These are phyloP conservation scores for Pseudomyrmex gracilis DNA, from an alignment of 1,140 invertebrate species.

Conservation along the genomic window DNA sequence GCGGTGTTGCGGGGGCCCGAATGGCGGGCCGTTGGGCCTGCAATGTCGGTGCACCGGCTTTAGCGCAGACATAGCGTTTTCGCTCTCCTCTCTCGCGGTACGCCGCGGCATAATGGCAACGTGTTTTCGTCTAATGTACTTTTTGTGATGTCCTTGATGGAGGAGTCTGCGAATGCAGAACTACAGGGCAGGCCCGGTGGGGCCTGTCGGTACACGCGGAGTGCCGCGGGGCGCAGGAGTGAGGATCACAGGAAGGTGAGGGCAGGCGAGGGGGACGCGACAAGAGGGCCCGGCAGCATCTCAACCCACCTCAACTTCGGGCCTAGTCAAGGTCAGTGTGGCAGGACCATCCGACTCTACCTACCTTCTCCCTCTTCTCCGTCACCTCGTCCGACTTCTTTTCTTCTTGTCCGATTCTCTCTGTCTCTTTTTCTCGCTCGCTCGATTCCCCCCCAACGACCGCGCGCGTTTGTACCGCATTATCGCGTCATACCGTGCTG, in stretches of 20 bases:
- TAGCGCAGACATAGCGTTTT: conserved; percentile 74
- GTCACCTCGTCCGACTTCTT: conserved; percentile 54
- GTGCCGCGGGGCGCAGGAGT: conserved; percentile 32
- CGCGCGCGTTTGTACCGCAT: conserved; percentile 69
- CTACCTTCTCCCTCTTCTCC: conserved; percentile 63
- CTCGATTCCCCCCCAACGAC: neutral
- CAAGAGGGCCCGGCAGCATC: conserved; percentile 80
- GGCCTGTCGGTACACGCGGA: conserved; percentile 53
- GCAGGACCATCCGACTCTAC: conserved; percentile 66
- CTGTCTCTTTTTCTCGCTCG: conserved; percentile 36
- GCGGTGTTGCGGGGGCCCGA: conserved; percentile 67
- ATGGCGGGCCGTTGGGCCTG: conserved; percentile 56
- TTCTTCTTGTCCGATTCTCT: conserved; percentile 33
- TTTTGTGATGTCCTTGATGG: conserved; percentile 86
- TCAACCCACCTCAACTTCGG: conserved; percentile 83
- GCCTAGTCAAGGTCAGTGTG: conserved; percentile 84
- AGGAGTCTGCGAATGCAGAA: conserved; percentile 86
- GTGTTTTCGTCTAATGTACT: conserved; percentile 86
- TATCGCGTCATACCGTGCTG: conserved; percentile 77
- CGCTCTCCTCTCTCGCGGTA: conserved; percentile 71
- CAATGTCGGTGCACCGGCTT: conserved; percentile 55
- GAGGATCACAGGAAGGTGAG: conserved; percentile 14
- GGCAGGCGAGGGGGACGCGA: conserved; percentile 64
- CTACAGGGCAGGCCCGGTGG: conserved; percentile 80
- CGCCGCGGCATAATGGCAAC: conserved; percentile 83